These are phyloP conservation scores for Fulica atra DNA, from an alignment of 2,113 vertebrate species.

Conservation along the genomic window DNA sequence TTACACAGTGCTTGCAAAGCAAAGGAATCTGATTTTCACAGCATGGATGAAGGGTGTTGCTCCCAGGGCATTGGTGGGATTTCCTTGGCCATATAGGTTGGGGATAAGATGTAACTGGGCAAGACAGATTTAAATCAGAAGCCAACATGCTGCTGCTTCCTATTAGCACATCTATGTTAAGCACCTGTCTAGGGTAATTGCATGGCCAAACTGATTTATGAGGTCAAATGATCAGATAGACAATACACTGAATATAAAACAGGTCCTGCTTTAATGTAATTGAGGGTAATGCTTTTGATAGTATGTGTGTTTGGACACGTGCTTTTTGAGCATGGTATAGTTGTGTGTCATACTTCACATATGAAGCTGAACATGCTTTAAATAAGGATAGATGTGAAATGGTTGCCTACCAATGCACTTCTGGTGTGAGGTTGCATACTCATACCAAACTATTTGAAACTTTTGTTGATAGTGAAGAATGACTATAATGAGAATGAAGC, in stretches of 20 bases:
- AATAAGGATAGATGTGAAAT: not conserved
- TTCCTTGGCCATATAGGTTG: not conserved
- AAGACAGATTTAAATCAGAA: not conserved
- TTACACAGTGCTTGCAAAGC: not conserved
- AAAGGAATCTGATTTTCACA: not conserved
- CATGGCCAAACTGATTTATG: not conserved
- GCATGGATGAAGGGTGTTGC: not conserved
- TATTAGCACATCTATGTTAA: not conserved
- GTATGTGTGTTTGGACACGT: not conserved
- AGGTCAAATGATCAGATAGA: not conserved
- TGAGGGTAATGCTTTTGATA: not conserved
- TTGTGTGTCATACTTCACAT: not conserved
- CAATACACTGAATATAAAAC: not conserved
- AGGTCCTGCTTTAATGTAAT: not conserved
- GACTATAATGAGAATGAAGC: not conserved
- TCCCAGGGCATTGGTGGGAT: not conserved
- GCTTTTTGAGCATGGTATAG: not conserved
- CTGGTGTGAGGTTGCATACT: not conserved
- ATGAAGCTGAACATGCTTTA: not conserved
- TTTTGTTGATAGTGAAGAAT: not conserved
- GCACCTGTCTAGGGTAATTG: not conserved
- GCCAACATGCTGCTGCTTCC: not conserved
- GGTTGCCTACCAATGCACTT: not conserved
- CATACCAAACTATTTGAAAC: not conserved
- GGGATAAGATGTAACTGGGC: not conserved